Evolutionary conservation across 2,113 vertebrate species (phyloP).

Genomic region (Arenaria interpres): DNA sequence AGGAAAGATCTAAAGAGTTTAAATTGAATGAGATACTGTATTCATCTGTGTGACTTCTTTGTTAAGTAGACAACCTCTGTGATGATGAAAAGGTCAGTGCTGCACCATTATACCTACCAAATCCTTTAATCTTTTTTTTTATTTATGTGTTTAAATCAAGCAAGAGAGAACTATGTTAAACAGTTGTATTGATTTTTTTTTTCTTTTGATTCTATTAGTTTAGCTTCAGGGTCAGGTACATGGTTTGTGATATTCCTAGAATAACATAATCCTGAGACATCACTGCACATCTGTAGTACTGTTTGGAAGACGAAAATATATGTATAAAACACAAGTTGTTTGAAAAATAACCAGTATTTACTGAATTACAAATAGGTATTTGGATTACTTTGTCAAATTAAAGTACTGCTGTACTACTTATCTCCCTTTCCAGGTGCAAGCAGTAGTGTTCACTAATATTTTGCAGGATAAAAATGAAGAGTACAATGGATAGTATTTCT

Average conservation of each 20-base stretch:
- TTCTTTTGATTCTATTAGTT: neutral
- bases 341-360: constrained; percentile 33
- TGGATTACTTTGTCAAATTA: constrained; percentile 60
- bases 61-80: constrained; percentile 7
- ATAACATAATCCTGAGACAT: neutral
- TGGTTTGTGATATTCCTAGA: constrained; percentile 14
- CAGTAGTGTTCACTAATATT: constrained; percentile 1
- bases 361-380: constrained; percentile 36
- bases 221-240: constrained; percentile 9
- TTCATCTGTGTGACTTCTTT: neutral
- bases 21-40: neutral
- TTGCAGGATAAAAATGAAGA: constrained; percentile 27
- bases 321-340: neutral
- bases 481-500: constrained; percentile 8
- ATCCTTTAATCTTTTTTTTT: constrained; percentile 11
- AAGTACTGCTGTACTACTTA: constrained; percentile 44
- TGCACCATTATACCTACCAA: neutral
- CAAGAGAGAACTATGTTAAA: neutral
- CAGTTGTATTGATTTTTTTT: neutral
- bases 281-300: neutral
- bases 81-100: constrained; percentile 5
- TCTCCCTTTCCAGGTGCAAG: constrained; percentile 49
- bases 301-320: neutral
- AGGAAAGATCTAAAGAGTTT: neutral
- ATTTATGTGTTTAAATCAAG: constrained; percentile 31